These are phyloP conservation scores for Microplitis manilae DNA, from an alignment of 2,888 invertebrate species.

Conservation along the genomic window DNA sequence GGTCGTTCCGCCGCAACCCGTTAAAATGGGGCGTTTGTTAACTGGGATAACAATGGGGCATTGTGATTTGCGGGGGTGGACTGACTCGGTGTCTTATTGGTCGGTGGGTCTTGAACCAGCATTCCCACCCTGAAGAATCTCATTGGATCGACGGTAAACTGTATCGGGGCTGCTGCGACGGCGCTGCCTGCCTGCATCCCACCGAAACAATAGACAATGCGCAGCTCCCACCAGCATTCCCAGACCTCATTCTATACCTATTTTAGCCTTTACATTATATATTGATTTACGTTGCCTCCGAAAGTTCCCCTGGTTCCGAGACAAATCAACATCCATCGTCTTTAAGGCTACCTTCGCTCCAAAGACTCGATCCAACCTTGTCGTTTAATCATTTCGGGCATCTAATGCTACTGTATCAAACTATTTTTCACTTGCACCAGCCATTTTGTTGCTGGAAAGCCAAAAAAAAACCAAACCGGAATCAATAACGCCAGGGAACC, in stretches of 20 bases:
- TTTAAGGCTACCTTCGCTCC: neutral
- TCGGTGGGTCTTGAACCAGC: slow-evolving; percentile 51
- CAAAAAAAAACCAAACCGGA: too few species aligned
- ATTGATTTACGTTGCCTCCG: neutral
- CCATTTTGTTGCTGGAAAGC: too few species aligned
- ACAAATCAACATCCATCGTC: neutral
- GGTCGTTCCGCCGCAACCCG: slow-evolving; percentile 35
- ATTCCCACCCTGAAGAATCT: slow-evolving; percentile 58
- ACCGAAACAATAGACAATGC: slow-evolving; percentile 67
- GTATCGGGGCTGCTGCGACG: slow-evolving; percentile 55
- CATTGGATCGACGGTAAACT: slow-evolving; percentile 55
- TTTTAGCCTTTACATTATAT: neutral
- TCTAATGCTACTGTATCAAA: too few species aligned
- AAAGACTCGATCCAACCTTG: too few species aligned
- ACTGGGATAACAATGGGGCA: slow-evolving; percentile 70
- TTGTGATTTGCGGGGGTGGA: slow-evolving; percentile 71
- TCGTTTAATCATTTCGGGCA: too few species aligned
- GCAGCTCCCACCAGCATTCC: slow-evolving; percentile 45
- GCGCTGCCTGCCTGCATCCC: slow-evolving; percentile 17
- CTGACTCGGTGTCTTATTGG: slow-evolving; percentile 61
- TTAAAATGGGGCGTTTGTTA: slow-evolving; percentile 51
- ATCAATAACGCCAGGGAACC: too few species aligned
- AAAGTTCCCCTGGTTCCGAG: neutral
- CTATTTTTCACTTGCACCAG: too few species aligned
- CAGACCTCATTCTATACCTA: neutral